Conservation (phyloP, 2,113 vertebrate genomes). For the Petrocephalus zakoni region DNA sequence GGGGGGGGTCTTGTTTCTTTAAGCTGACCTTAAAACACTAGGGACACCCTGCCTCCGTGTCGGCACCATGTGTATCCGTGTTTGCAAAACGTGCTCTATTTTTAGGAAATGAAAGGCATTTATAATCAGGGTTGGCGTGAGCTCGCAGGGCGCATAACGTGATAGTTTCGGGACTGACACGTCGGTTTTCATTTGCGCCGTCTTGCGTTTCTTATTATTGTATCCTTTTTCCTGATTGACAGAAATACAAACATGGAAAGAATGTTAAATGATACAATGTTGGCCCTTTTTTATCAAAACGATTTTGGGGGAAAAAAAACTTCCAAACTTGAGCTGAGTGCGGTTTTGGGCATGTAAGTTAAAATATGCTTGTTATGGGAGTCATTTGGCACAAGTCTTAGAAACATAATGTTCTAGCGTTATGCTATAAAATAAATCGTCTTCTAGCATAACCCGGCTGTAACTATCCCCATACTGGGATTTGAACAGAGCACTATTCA, state of each 20-base stretch:
- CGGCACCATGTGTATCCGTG: not conserved
- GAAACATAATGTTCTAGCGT: conserved; percentile 1
- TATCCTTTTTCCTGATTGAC: not conserved
- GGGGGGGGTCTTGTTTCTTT: not conserved
- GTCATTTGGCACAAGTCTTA: conserved; percentile 6
- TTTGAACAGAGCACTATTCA: not conserved
- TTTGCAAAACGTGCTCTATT: not conserved
- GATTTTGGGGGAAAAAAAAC: not conserved
- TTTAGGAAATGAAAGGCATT: not conserved
- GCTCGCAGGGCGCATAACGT: not conserved
- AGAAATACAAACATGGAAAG: conserved; percentile 10
- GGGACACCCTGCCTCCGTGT: not conserved
- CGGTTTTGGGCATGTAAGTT: not conserved
- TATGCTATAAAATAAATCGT: conserved; percentile 3
- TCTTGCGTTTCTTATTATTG: conserved; percentile 9
- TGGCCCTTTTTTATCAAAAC: not conserved
- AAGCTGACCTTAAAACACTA: not conserved
- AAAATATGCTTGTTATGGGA: conserved; percentile 7
- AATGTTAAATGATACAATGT: conserved; percentile 7
- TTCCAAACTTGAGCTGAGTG: not conserved
- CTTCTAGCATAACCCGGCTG: not conserved
- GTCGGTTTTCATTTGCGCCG: not conserved
- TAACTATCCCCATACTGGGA: not conserved
- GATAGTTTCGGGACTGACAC: not conserved
- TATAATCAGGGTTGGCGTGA: not conserved